A percentile compares a stretch with the other conserved stretches of the same genome.
These are phyloP conservation scores for Drepana arcuata DNA, from an alignment of 1,140 invertebrate genomes.

Conservation along the genomic window DNA sequence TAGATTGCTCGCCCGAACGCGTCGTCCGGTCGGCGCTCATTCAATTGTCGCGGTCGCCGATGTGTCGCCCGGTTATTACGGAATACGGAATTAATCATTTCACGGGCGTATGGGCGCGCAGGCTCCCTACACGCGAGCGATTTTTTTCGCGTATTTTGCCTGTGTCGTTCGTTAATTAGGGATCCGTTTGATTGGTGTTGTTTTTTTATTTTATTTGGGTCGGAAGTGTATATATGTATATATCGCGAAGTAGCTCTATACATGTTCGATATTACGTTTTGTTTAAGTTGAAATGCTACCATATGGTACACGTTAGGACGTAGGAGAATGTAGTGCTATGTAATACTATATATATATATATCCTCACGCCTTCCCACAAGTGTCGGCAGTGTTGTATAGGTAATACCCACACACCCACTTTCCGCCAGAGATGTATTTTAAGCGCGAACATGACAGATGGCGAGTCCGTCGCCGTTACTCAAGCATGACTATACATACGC, in stretches of 20 bases:
- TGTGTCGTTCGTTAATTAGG: background rate
- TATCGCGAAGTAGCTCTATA: background rate
- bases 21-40: slow-evolving; percentile 48
- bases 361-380: no score
- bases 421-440: no score
- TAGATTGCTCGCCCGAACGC: slow-evolving; percentile 62
- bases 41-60: slow-evolving; percentile 53
- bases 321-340: background rate
- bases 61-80: slow-evolving; percentile 49
- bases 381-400: no score
- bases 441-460: no score
- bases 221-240: background rate
- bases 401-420: no score
- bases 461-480: no score
- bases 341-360: background rate
- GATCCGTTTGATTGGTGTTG: background rate
- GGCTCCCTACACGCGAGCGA: no score
- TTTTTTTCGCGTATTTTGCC: background rate
- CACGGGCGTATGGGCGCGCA: slow-evolving; percentile 15
- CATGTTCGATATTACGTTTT: background rate
- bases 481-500: no score
- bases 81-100: slow-evolving; percentile 54
- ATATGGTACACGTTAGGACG: background rate
- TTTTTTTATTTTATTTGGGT: background rate
- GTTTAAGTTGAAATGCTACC: background rate